Evolutionary conservation across 2,888 invertebrate genomes (phyloP).

Genomic region (Rhaphigaster nebulosa): DNA sequence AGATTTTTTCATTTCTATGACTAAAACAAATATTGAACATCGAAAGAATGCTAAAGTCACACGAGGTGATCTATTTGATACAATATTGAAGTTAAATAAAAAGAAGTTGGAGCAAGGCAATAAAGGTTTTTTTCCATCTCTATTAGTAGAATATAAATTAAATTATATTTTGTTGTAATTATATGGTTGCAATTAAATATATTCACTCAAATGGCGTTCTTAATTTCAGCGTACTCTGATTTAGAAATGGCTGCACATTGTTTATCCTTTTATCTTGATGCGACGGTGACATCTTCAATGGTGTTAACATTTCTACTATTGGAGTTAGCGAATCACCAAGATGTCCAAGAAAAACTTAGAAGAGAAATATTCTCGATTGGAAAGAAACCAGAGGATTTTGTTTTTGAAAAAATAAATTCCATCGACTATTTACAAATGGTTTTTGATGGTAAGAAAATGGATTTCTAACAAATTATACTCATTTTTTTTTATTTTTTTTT

Average conservation of each 20-base stretch:
- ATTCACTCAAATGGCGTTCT: background rate
- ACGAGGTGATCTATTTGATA: too few species aligned
- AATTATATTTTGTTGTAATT: too few species aligned
- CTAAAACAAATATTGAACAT: too few species aligned
- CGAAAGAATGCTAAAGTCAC: too few species aligned
- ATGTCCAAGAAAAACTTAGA: slow-evolving; percentile 58
- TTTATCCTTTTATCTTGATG: slow-evolving; percentile 59
- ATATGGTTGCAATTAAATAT: too few species aligned
- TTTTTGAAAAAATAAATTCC: slow-evolving; percentile 51
- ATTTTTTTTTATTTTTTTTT: too few species aligned
- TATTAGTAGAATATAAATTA: too few species aligned
- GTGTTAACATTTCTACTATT: slow-evolving; percentile 47
- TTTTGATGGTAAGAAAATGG: slow-evolving; percentile 58
- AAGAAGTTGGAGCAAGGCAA: too few species aligned
- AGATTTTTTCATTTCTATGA: too few species aligned
- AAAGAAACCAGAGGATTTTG: slow-evolving; percentile 48
- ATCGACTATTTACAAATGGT: slow-evolving; percentile 57
- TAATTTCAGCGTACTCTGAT: slow-evolving; percentile 8
- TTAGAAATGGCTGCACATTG: slow-evolving; percentile 59
- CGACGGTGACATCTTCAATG: slow-evolving; percentile 52
- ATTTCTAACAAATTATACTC: too few species aligned
- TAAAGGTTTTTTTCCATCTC: too few species aligned
- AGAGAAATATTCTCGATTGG: slow-evolving; percentile 52
- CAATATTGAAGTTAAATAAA: too few species aligned
- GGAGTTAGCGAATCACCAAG: slow-evolving; percentile 55